Conservation (phyloP, 2,113 vertebrate species). For the Lophura nycthemera region DNA sequence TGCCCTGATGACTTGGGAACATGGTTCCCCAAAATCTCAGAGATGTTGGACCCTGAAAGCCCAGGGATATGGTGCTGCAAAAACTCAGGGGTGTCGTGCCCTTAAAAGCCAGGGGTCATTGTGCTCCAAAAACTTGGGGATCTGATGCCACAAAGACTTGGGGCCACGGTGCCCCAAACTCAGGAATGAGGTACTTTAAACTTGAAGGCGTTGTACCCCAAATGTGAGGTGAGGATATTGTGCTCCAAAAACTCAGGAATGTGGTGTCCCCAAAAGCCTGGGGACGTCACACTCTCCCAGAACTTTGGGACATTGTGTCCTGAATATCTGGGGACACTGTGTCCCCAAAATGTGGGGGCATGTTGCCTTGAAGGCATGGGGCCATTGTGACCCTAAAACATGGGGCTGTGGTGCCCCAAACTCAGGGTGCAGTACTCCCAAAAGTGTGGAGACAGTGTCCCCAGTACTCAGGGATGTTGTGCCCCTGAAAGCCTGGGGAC, state of each 20-base stretch:
- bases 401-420: neutral
- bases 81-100: neutral
- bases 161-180: neutral
- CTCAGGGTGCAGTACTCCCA: neutral
- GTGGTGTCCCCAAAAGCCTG: no score
- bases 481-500: no score
- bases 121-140: neutral
- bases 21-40: neutral
- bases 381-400: no score
- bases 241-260: no score
- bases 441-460: neutral
- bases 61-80: neutral
- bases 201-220: no score
- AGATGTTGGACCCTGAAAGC: neutral
- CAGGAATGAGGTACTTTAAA: neutral
- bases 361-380: neutral
- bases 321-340: no score
- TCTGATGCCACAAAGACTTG: neutral
- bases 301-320: no score
- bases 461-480: neutral
- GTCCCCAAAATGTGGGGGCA: no score
- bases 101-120: neutral
- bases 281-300: no score
- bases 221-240: no score
- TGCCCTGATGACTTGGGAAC: neutral